Conservation (phyloP, 2,888 invertebrate species). For the Hemithea aestivaria region DNA sequence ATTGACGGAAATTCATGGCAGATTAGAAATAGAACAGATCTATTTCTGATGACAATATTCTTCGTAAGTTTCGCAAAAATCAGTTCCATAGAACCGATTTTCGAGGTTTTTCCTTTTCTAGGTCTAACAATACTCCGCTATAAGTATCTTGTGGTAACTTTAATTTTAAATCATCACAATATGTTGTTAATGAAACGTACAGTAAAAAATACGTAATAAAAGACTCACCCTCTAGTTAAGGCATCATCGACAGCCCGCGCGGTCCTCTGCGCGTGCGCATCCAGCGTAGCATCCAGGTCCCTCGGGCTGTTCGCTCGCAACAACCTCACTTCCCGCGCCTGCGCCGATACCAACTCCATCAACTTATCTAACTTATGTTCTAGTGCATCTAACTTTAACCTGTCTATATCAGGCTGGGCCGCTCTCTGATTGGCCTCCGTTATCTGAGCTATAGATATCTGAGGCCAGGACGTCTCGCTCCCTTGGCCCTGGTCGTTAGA, state of each 20-base stretch:
- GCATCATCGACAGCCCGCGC: conserved; percentile 52
- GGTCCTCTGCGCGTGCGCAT: conserved; percentile 48
- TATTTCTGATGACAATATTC: no score
- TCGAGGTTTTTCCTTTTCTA: no score
- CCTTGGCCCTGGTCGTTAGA: conserved; percentile 31
- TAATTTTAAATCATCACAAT: no score
- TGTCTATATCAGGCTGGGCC: conserved; percentile 26
- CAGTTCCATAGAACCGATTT: no score
- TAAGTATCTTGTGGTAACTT: no score
- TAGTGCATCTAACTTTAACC: conserved; percentile 38
- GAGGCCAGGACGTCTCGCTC: conserved; percentile 66
- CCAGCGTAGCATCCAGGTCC: conserved; percentile 45
- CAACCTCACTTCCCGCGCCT: conserved; percentile 65
- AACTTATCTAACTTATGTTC: conserved; percentile 62
- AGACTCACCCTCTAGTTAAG: conserved; percentile 52
- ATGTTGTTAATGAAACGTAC: no score
- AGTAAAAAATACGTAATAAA: no score
- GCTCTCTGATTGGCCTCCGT: conserved; percentile 66
- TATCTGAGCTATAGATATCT: conserved; percentile 67
- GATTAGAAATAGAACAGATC: no score
- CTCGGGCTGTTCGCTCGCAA: conserved; percentile 56
- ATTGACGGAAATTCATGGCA: no score
- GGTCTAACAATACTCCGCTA: no score
- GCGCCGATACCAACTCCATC: conserved; percentile 66
- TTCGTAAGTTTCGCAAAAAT: no score